Conservation (phyloP, 2,888 invertebrate genomes). For the Mystacides longicornis region DNA sequence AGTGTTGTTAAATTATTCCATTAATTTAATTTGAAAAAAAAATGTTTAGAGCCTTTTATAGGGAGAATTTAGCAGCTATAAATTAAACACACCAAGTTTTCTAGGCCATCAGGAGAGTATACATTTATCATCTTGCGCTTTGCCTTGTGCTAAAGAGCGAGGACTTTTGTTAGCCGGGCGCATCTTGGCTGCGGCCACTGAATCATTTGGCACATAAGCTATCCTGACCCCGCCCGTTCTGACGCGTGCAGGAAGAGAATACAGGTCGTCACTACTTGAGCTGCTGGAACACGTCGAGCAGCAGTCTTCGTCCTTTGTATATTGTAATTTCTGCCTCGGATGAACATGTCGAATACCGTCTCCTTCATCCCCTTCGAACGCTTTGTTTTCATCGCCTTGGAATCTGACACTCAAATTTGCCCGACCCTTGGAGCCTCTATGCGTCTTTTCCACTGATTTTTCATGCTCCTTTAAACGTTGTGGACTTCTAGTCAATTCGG, state of each 20-base stretch:
- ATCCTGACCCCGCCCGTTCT: conserved; percentile 85
- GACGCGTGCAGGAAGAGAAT: conserved; percentile 73
- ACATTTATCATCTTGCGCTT: conserved; percentile 67
- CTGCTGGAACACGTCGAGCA: conserved; percentile 88
- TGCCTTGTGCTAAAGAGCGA: conserved; percentile 44
- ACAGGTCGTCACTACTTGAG: conserved; percentile 81
- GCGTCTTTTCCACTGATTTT: conserved; percentile 25
- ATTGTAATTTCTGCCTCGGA: conserved; percentile 28
- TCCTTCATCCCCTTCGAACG: conserved; percentile 38
- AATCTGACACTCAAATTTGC: conserved; percentile 46
- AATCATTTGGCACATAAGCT: conserved; percentile 89
- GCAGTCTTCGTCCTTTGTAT: conserved; percentile 60
- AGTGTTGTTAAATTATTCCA: too few species aligned
- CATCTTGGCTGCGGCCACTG: conserved; percentile 72
- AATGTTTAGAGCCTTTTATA: conserved; percentile 9
- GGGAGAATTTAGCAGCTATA: conserved; percentile 10
- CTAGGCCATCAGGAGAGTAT: conserved; percentile 68
- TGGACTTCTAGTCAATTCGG: conserved; percentile 47
- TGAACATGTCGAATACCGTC: conserved; percentile 27
- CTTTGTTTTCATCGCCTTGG: conserved; percentile 42
- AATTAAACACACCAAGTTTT: background rate
- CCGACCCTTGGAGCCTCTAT: conserved; percentile 29
- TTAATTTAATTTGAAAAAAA: too few species aligned
- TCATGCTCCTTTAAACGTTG: conserved; percentile 24
- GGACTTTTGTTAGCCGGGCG: conserved; percentile 44